Percentiles rank a stretch among this genome's conserved stretches.
Conservation (phyloP, 2,888 invertebrate genomes). For the Muscina levida region DNA sequence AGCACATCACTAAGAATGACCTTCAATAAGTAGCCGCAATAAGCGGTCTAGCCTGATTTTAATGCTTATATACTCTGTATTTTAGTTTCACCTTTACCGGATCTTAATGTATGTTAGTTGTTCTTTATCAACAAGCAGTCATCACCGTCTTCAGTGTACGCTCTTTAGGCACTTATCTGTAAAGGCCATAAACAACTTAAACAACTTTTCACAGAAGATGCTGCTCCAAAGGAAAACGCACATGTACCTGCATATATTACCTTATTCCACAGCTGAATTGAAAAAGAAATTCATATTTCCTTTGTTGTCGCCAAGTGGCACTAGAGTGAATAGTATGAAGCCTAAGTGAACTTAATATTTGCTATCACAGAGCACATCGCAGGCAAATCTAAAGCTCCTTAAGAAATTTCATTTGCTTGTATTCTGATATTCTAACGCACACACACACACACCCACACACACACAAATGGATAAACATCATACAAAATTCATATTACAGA, state of each 20-base stretch:
- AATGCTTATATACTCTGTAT: not conserved
- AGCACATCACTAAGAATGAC: not conserved
- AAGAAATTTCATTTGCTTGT: constrained; percentile 40
- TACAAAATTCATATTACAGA: not conserved
- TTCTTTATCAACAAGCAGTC: not conserved
- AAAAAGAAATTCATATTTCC: constrained; percentile 24
- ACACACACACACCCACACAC: constrained; percentile 29
- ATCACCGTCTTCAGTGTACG: not conserved
- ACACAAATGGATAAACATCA: constrained; percentile 24
- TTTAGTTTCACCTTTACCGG: constrained; percentile 7
- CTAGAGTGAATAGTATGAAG: constrained; percentile 26
- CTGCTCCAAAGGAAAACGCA: not conserved
- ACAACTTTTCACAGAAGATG: constrained; percentile 13
- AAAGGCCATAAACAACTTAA: constrained; percentile 37
- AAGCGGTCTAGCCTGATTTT: not conserved
- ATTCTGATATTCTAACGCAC: constrained; percentile 7
- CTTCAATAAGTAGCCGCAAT: not conserved
- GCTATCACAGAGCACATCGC: constrained; percentile 29
- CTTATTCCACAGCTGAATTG: constrained; percentile 17
- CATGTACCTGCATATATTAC: constrained; percentile 33
- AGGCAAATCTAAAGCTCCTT: constrained; percentile 38
- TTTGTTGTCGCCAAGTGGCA: constrained; percentile 36
- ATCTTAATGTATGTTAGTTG: not conserved
- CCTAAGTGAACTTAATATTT: constrained; percentile 43
- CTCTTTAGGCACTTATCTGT: constrained; percentile 20